phyloP scores from a whole-genome alignment of 2,797 vertebrate genomes.

The Clarias laeviceps region DNA sequence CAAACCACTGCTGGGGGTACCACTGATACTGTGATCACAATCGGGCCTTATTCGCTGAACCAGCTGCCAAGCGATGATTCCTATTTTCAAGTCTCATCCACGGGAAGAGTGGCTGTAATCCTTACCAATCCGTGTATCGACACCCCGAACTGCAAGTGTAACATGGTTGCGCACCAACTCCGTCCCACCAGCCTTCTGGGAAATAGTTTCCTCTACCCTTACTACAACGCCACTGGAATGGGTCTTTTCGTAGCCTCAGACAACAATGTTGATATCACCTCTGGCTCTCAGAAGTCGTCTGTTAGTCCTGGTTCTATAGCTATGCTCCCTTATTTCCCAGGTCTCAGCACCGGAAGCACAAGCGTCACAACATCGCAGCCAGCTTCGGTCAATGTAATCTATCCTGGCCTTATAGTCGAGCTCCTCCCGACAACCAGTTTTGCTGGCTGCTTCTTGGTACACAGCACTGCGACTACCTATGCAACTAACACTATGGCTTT shows the following conservation, averaged over 20 bases:
- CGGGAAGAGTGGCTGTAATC: slow-evolving; percentile 51
- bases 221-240: fast-evolving
- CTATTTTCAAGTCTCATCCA: fast-evolving
- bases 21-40: fast-evolving
- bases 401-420: slow-evolving; percentile 60
- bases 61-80: slow-evolving; percentile 37
- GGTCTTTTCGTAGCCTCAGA: slow-evolving; percentile 52
- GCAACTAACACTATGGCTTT: not conserved
- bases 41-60: not conserved
- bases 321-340: not conserved
- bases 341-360: fast-evolving
- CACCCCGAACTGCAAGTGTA: slow-evolving; percentile 61
- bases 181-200: not conserved
- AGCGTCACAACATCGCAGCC: not conserved
- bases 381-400: slow-evolving; percentile 55
- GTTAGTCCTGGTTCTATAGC: not conserved
- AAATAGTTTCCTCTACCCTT: slow-evolving; percentile 59
- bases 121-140: slow-evolving; percentile 66
- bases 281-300: not conserved
- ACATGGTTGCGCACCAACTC: slow-evolving; percentile 61
- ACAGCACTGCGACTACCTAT: fast-evolving
- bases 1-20: fast-evolving
- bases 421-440: slow-evolving; percentile 66
- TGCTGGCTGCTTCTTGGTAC: slow-evolving; percentile 62
- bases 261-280: not conserved